phyloP scores from a whole-genome alignment of 37 sponge, comb jelly and placozoan species.

The Hexactinellida sp. region DNA sequence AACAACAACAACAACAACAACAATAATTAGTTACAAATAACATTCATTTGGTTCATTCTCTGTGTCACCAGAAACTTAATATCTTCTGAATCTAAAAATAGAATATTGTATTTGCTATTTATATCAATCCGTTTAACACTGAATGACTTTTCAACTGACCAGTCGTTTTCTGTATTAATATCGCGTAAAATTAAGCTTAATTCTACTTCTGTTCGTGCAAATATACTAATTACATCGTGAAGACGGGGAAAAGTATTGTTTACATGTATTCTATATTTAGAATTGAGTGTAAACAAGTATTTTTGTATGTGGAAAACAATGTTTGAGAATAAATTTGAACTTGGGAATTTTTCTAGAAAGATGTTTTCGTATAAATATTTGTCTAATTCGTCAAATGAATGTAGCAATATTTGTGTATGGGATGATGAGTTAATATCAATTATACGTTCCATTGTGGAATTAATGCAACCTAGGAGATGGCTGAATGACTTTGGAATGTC shows the following conservation, averaged over 20 bases:
- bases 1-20: too few species aligned
- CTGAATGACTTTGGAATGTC: slow-evolving; percentile 4
- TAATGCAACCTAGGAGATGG: neutral
- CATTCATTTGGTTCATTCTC: neutral
- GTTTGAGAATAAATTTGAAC: neutral
- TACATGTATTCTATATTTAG: neutral
- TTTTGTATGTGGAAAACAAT: neutral
- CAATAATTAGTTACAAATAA: neutral
- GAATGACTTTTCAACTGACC: neutral
- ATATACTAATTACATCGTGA: neutral
- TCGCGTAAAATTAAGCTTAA: neutral
- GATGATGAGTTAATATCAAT: neutral
- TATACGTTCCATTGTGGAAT: slow-evolving; percentile 1
- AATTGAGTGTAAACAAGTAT: neutral
- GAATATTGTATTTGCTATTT: neutral
- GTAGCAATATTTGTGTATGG: neutral
- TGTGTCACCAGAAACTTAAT: neutral
- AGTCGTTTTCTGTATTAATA: neutral
- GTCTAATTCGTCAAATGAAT: neutral
- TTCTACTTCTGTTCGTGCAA: neutral
- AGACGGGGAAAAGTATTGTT: neutral
- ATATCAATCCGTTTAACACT: neutral
- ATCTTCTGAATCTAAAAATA: slow-evolving; percentile 11
- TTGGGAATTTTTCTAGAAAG: slow-evolving; percentile 8
- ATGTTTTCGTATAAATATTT: neutral